Percentiles rank a stretch among this genome's conserved stretches.
phyloP scores from a whole-genome alignment of 2,113 vertebrate genomes.

The Rhizomys pruinosus region DNA sequence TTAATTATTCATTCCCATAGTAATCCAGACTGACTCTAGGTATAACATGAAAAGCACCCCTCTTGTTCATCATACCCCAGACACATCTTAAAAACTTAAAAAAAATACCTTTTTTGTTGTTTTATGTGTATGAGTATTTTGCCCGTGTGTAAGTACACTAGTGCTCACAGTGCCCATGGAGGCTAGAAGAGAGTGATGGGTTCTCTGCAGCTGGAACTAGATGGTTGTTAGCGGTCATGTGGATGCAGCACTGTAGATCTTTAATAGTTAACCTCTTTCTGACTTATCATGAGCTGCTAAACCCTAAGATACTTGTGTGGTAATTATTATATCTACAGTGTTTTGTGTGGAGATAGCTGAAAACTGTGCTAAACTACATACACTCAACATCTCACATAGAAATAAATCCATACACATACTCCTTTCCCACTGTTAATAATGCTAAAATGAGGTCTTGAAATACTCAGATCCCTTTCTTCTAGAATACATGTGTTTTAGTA shows the following conservation, averaged over 20 bases:
- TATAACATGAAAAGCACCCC: slow-evolving; percentile 10
- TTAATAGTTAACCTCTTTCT: neutral
- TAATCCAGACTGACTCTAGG: neutral
- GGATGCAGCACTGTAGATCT: too few species aligned
- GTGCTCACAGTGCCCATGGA: too few species aligned
- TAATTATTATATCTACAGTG: neutral
- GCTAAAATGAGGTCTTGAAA: neutral
- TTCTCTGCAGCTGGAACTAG: too few species aligned
- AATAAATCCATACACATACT: neutral
- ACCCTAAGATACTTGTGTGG: neutral
- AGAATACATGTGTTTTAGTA: neutral
- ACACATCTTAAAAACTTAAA: too few species aligned
- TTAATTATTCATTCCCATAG: neutral
- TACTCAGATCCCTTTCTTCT: neutral
- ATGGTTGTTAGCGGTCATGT: too few species aligned
- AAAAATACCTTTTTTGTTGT: too few species aligned
- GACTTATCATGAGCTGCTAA: neutral
- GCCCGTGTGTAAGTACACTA: too few species aligned
- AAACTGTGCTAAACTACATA: neutral
- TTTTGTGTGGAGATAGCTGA: neutral
- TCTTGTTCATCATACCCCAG: neutral
- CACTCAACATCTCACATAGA: neutral
- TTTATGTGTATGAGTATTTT: too few species aligned
- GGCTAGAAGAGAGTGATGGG: too few species aligned
- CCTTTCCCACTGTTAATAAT: neutral